Evolutionary conservation across 2,888 invertebrate species (phyloP).

Genomic region (Parnassius apollo): DNA sequence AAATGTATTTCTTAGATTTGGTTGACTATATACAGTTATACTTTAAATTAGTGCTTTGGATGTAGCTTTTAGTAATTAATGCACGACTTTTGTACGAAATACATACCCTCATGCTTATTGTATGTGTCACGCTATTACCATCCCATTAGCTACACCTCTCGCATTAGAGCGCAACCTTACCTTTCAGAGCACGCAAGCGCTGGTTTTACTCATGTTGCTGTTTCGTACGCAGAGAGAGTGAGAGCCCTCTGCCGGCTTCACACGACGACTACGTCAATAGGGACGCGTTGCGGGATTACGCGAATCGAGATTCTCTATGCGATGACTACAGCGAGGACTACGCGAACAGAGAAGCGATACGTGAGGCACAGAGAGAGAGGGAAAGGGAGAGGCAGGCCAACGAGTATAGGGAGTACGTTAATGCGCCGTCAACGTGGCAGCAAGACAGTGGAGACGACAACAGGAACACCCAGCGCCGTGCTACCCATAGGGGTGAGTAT

Average conservation of each 20-base stretch:
- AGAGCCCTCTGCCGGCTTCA: conserved; percentile 65
- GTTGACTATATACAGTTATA: too few species aligned
- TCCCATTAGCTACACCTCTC: conserved; percentile 33
- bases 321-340: conserved; percentile 78
- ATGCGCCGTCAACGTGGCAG: conserved; percentile 69
- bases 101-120: conserved; percentile 14
- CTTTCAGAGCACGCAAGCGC: conserved; percentile 69
- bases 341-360: conserved; percentile 74
- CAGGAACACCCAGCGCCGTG: conserved; percentile 67
- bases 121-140: conserved; percentile 13
- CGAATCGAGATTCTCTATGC: conserved; percentile 70
- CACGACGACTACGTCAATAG: conserved; percentile 76
- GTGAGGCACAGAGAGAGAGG: conserved; percentile 71
- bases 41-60: conserved; percentile 10
- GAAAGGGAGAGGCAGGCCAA: conserved; percentile 59
- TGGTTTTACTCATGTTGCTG: conserved; percentile 76
- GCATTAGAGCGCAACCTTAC: conserved; percentile 57
- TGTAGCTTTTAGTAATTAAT: conserved; percentile 15
- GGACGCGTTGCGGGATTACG: conserved; percentile 70
- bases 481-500: conserved; percentile 57
- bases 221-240: conserved; percentile 77
- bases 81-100: neutral
- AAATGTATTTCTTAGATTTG: too few species aligned
- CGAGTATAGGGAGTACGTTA: conserved; percentile 76
- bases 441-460: conserved; percentile 63